A percentile compares a stretch with the other conserved stretches of the same genome.
These are phyloP conservation scores for Tipula confusa DNA, from an alignment of 2,888 invertebrate species.

Conservation along the genomic window DNA sequence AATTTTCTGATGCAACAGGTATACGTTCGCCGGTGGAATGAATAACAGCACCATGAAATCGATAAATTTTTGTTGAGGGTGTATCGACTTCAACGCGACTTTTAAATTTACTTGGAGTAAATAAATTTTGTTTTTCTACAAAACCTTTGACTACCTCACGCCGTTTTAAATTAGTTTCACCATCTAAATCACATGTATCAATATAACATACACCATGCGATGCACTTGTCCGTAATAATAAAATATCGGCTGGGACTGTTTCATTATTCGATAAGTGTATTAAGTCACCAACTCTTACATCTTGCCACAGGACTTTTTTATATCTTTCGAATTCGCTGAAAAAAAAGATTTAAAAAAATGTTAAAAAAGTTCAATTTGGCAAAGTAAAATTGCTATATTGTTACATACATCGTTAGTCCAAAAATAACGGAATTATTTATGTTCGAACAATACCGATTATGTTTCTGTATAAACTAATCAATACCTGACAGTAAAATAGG, in stretches of 20 bases:
- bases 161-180: conserved; percentile 93
- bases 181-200: conserved; percentile 94
- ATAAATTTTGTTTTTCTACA: conserved; percentile 60
- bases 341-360: conserved; percentile 36
- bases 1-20: conserved; percentile 81
- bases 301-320: conserved; percentile 82
- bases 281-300: conserved; percentile 88
- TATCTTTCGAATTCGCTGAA: conserved; percentile 75
- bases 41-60: conserved; percentile 85
- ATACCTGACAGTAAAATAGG: too few species aligned
- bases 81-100: conserved; percentile 87
- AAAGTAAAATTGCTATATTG: too few species aligned
- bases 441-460: too few species aligned
- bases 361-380: neutral
- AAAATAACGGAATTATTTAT: too few species aligned
- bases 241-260: conserved; percentile 91
- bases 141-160: conserved; percentile 62
- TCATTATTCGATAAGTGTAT: conserved; percentile 96
- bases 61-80: conserved; percentile 93
- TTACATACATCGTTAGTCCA: too few species aligned
- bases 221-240: conserved; percentile 83
- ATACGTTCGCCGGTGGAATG: conserved; percentile 74
- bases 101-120: conserved; percentile 74
- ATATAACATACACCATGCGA: conserved; percentile 85
- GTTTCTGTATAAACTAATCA: too few species aligned